Base-by-base conservation (phyloP, 2,888 invertebrate species). In the Ochropleura leucogaster region DNA sequence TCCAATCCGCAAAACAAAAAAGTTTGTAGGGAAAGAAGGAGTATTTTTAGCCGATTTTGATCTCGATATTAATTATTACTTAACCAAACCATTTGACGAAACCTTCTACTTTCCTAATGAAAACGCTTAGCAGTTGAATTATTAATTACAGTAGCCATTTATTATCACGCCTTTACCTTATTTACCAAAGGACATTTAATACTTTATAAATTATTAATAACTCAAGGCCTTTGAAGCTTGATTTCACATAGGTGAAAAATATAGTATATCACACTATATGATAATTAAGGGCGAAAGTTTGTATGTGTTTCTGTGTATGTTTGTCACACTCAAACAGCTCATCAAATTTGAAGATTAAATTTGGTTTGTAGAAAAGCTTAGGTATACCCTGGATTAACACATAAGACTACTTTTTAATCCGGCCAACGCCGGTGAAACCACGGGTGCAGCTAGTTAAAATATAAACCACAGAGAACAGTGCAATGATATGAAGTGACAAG, bases 401-500 rank as follows among this genome's bases (percentile, higher is more conserved):
- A 30, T 30, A 30, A 3, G 30, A 30, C 30, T 30, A 30, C 30
- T 30, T 30, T 30, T 30, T 30, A 2, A 30, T 30, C 30, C 30
- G 30, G 30, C 30, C 30, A 30, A 30, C 30, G 30, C 30, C 30
- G 30, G 30, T 30, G 30, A 30, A 30, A 30, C 30, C 30, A 30
- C 30, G 30, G 30, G 30, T 30, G 30, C 30, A 30, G 30, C 30
- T 30, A 2, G 30, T 30, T 55, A 72, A 72, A 83, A 71, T 69
- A 60, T 30, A 71, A 60, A 66, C 10, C 55, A 46, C 64, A 55
- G 62, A 80, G 62, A 67, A 66, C 59, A 69, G 53, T 74, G 65
- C 70, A 42, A 67, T 77, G 70, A 77, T 74, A 77, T 60, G 70
- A 62, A 73, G 71, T 84, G 84, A 86, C 86, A 86, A 77, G 84